A percentile compares a stretch with the other conserved stretches of the same genome.
These are phyloP conservation scores for Pelosia muscerda DNA, from an alignment of 2,888 invertebrate species.

Conservation along the genomic window DNA sequence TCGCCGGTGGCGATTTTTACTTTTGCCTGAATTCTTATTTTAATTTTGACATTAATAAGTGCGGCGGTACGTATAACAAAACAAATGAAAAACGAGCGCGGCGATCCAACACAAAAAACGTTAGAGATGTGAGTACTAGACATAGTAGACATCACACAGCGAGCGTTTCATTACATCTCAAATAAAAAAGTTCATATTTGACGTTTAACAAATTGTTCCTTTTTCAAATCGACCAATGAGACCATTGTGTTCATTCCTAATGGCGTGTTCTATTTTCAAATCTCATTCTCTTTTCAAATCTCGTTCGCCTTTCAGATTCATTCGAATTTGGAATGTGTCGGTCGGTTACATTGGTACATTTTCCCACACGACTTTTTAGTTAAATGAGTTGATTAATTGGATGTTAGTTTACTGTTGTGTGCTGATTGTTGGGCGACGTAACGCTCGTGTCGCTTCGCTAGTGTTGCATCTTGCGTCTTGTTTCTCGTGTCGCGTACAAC, in stretches of 20 bases:
- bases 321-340: slow-evolving; percentile 85
- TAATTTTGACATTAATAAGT: slow-evolving; percentile 80
- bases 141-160: slow-evolving; percentile 82
- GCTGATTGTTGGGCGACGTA: slow-evolving; percentile 41
- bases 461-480: slow-evolving; percentile 25
- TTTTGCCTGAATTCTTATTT: slow-evolving; percentile 75
- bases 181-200: slow-evolving; percentile 86
- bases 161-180: slow-evolving; percentile 81
- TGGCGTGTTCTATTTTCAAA: slow-evolving; percentile 87
- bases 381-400: slow-evolving; percentile 85
- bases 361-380: slow-evolving; percentile 85
- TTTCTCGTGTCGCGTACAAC: slow-evolving; percentile 27
- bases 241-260: slow-evolving; percentile 85
- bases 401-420: slow-evolving; percentile 63
- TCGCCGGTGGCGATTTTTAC: slow-evolving; percentile 75
- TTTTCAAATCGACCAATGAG: slow-evolving; percentile 87
- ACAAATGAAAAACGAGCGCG: slow-evolving; percentile 80
- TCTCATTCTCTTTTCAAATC: slow-evolving; percentile 87
- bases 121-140: slow-evolving; percentile 76
- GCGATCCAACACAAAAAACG: slow-evolving; percentile 78
- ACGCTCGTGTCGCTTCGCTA: slow-evolving; percentile 23
- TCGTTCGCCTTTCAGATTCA: slow-evolving; percentile 84
- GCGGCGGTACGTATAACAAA: slow-evolving; percentile 72
- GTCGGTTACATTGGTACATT: slow-evolving; percentile 74
- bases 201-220: slow-evolving; percentile 87